Percentiles rank a stretch among this genome's conserved stretches.
Evolutionary conservation across 2,113 vertebrate genomes (phyloP).

Genomic region (Cygnus buccinator): DNA sequence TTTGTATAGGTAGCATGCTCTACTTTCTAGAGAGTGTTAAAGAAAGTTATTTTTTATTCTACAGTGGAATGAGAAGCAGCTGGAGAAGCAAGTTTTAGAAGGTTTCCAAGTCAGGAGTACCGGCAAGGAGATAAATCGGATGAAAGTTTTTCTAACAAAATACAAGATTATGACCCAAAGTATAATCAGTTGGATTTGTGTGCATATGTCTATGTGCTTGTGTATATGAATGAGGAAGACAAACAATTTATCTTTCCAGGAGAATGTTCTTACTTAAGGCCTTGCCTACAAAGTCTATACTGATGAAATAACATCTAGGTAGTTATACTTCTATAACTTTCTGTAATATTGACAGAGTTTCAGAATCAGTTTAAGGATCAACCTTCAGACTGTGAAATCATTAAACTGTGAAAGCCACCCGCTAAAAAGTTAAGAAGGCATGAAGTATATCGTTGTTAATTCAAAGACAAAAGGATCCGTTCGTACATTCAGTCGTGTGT

Average conservation of each 20-base stretch:
- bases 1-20: neutral
- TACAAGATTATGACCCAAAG: neutral
- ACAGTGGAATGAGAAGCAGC: neutral
- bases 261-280: neutral
- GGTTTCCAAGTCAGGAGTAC: neutral
- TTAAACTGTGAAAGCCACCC: neutral
- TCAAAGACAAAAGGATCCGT: slow-evolving; percentile 24
- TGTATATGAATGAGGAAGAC: neutral
- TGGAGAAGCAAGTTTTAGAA: neutral
- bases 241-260: neutral
- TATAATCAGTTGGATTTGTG: neutral
- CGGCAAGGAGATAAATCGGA: neutral
- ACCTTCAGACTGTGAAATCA: neutral
- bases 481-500: neutral
- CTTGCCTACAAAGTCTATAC: neutral
- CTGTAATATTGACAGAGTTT: neutral
- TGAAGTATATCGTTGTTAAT: slow-evolving; percentile 15
- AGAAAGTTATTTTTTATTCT: neutral
- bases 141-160: neutral
- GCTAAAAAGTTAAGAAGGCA: neutral
- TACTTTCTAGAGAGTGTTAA: neutral
- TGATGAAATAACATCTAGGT: neutral
- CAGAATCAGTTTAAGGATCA: neutral
- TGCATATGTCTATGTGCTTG: neutral
- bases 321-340: neutral